Base-by-base conservation (phyloP, 1,140 invertebrate genomes). In the Lysiphlebus fabarum region DNA sequence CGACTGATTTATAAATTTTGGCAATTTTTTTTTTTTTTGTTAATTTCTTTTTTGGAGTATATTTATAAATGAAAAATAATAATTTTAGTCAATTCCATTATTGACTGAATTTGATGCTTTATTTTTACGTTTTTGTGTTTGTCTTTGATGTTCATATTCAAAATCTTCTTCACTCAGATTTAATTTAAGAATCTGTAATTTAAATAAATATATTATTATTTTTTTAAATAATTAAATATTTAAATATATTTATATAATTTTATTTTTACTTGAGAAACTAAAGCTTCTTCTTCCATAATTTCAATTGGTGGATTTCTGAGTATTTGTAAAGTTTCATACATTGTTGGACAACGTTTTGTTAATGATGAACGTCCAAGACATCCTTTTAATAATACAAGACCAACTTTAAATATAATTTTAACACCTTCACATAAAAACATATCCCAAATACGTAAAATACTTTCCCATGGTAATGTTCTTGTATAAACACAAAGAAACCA, bases 401-500 rank as follows among this genome's bases (percentile, higher is more conserved):
- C 92, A 42, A 95, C 91, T 79, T 95, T 92, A 75, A 98, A 97
- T 26, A 98, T 78, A n/a, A 88, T 83, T 79, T 88, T 89, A 38
- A 90, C 86, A 70, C 95, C 96, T 83, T 98, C 96, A 79, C 95
- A 98, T 11, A 99, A 84, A 81, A 98, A 98, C 85, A 97, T 95
- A 78, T 99, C 96, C 95, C 95, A 98, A n/a, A 98, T 86, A 26
- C 96, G 81, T 48, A 98, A 81, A 56, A 98, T 85, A 58, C 91
- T 91, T 67, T 94, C 86, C 95, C 95, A 98, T 14, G 95, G 95
- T 66, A 98, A 81, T 1, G 92, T 96, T 64, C 96, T 83, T 0
- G 93, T 95, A 74, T 93, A 95, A 6, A 94, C 88, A 80, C 96
- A 98, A 70, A 98, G 87, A 80, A 98, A 98, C 96, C 96, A 99